Base-by-base conservation (phyloP, 2,888 invertebrate species). In the Melieria crassipennis region DNA sequence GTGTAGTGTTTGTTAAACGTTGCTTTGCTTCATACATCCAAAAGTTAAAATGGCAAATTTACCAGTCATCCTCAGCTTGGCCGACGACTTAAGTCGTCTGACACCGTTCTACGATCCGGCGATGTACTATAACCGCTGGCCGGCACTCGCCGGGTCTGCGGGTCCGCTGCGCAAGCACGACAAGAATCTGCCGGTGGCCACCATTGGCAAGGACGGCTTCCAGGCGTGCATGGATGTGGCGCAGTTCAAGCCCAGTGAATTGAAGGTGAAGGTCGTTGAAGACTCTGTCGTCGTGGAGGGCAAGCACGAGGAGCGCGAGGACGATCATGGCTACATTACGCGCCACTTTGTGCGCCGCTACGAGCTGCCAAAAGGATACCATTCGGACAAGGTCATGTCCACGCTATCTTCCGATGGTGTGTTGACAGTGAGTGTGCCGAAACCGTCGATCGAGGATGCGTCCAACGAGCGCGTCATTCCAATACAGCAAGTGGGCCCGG, bases 331-430 rank as follows among this genome's bases (percentile, higher is more conserved):
- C 9, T 92, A 89, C 84, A 90, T 93, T 11, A 90, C 92, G 5
- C 89, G 93, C 61, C 92, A 94, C 73, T 93, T 94, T 78, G 89
- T 92, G 71, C 89, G 95, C 43, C 89, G 92, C 68, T 95, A 94
- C 83, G 83, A 91, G 42, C 83, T 95, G 57, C 95, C 95, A 0
- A 90, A 92, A 77, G 93, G 92, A 0, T 93, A 92, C 71, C 92
- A 95, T 66, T 89, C 92, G 1, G 91, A 91, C 63, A 89, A 91
- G 65, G 91, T 94, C 1, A 90, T 90, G 70, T 94, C 94, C 5
- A 91, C 90, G 56, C 86, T 95, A 9, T 93, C 93, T 45, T 90
- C 91, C 7, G 94, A 94, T 79, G 94, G 94, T 0, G 89, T 94
- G 72, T 84, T 93, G 73, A 90, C 89, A 63, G 87, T 94, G 58